Conservation (phyloP, 2,888 invertebrate species). For the Himalopsyche tibetana region DNA sequence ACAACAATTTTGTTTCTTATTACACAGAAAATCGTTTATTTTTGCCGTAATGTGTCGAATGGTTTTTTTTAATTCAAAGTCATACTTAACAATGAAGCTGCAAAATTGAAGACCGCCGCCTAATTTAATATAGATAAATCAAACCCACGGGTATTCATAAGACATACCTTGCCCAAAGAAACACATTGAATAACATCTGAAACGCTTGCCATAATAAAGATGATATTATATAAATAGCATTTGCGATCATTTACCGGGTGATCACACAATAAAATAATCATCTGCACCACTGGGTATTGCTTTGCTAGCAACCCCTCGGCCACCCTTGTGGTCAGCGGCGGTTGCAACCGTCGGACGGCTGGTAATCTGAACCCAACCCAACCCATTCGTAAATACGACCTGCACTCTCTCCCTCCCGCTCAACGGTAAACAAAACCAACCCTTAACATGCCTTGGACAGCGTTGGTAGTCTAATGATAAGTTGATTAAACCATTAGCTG, state of each 20-base stretch:
- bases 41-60: background rate
- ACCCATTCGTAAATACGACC: slow-evolving; percentile 14
- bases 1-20: too few species aligned
- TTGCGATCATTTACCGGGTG: slow-evolving; percentile 26
- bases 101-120: too few species aligned
- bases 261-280: slow-evolving; percentile 56
- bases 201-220: slow-evolving; percentile 7
- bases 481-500: slow-evolving; percentile 30
- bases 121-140: background rate
- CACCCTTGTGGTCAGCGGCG: slow-evolving; percentile 12
- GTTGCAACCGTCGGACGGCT: slow-evolving; percentile 6
- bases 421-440: slow-evolving; percentile 19
- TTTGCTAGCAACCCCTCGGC: slow-evolving; percentile 28
- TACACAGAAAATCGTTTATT: too few species aligned
- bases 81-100: too few species aligned
- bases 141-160: background rate
- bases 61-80: too few species aligned
- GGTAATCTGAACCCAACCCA: slow-evolving; percentile 22
- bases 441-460: slow-evolving; percentile 32
- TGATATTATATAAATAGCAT: slow-evolving; percentile 31
- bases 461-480: slow-evolving; percentile 20
- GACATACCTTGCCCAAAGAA: too few species aligned
- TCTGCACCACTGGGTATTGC: slow-evolving; percentile 53
- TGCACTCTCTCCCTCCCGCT: slow-evolving; percentile 12
- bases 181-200: background rate